Conservation (phyloP, 2,113 vertebrate genomes). For the Hiodon tergisus region DNA sequence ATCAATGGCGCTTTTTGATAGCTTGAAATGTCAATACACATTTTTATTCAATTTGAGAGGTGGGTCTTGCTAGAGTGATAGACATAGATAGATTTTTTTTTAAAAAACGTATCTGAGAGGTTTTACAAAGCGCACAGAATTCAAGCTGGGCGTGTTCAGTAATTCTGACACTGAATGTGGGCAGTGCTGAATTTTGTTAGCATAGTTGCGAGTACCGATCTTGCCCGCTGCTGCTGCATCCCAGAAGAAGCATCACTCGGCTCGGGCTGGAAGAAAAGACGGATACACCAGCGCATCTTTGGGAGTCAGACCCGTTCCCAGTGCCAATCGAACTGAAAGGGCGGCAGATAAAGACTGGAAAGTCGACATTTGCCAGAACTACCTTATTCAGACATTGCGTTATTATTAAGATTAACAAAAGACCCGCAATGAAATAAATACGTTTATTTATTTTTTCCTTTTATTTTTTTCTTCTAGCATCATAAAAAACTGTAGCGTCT, state of each 20-base stretch:
- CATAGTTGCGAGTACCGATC: slow-evolving; percentile 10
- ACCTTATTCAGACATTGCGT: neutral
- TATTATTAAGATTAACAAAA: neutral
- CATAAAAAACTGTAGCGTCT: slow-evolving; percentile 40
- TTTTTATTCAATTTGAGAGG: slow-evolving; percentile 2
- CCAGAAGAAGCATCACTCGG: slow-evolving; percentile 17
- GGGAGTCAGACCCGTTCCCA: slow-evolving; percentile 6
- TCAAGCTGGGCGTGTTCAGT: neutral
- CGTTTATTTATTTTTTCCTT: neutral
- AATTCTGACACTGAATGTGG: neutral
- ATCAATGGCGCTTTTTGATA: neutral
- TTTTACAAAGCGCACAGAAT: neutral
- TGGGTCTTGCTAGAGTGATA: neutral
- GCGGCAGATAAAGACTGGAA: neutral
- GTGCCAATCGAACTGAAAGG: neutral
- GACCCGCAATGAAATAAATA: slow-evolving; percentile 20
- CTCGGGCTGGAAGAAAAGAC: neutral
- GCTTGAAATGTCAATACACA: neutral
- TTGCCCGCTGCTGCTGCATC: slow-evolving; percentile 23
- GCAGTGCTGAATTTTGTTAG: slow-evolving; percentile 8
- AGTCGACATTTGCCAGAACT: neutral
- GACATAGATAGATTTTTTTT: neutral
- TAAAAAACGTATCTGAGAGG: neutral
- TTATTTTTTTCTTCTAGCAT: slow-evolving; percentile 25
- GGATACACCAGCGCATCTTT: neutral